Evolutionary conservation across 92 coral and sea anemone species (phyloP).

Genomic region (Parazoanthus swiftii): DNA sequence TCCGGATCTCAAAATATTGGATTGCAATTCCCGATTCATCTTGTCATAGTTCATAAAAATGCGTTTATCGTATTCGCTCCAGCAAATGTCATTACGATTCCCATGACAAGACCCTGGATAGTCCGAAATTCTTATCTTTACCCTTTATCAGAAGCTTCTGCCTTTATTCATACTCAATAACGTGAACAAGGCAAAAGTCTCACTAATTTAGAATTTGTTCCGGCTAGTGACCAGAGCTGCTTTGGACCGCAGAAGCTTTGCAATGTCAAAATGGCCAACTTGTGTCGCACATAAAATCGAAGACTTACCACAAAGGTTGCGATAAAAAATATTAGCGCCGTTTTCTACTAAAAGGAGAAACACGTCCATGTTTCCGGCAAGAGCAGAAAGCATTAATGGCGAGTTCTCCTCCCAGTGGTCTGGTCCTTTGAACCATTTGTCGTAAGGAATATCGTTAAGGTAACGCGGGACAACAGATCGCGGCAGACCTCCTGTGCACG

Average conservation of each 20-base stretch:
- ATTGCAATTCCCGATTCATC: too few relatives aligned
- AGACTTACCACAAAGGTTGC: neutral
- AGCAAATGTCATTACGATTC: too few relatives aligned
- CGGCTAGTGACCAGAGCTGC: neutral
- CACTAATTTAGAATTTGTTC: too few relatives aligned
- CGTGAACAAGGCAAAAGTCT: too few relatives aligned
- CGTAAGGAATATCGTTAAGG: slow-evolving; percentile 11
- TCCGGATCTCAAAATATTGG: too few relatives aligned
- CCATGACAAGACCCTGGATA: too few relatives aligned
- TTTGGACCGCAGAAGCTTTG: slow-evolving; percentile 14
- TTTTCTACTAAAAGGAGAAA: neutral
- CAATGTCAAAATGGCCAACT: slow-evolving; percentile 14
- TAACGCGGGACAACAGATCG: slow-evolving; percentile 15
- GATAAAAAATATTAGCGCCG: slow-evolving; percentile 24
- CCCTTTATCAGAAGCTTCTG: too few relatives aligned
- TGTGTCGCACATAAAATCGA: neutral
- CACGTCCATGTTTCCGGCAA: neutral
- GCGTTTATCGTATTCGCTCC: too few relatives aligned
- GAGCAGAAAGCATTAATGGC: slow-evolving; percentile 9
- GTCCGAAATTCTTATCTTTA: too few relatives aligned
- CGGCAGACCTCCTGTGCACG: slow-evolving; percentile 11
- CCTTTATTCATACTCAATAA: too few relatives aligned
- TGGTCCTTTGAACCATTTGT: neutral
- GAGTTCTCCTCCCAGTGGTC: neutral
- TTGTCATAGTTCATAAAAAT: too few relatives aligned